Base-by-base conservation (phyloP, 2,888 invertebrate species). In the Nemotelus pantherinus region DNA sequence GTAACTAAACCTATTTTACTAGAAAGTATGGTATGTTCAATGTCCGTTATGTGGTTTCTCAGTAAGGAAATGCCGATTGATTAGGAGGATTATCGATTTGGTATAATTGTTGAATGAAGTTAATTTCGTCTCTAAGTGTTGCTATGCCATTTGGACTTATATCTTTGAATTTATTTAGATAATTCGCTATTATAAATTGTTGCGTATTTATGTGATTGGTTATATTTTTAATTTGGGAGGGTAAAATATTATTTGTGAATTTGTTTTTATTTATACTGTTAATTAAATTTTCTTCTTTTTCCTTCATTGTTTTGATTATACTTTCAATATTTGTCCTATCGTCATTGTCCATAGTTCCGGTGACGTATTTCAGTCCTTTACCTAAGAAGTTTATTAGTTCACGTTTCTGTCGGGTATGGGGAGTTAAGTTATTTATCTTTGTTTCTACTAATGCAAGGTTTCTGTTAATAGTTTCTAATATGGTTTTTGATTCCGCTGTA, bases 341-440 rank as follows among this genome's bases (percentile, higher is more conserved):
- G 5, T 67, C 67, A n/a, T 1, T 48, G 50, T 67, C 67, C 67
- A 67, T 67, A 10, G 67, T 67, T 10, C 67, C 67, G 47, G 67
- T 47, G 39, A 67, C n/a, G 39, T 57, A 74, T 53, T 77, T 77
- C 0, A 72, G 53, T 57, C 77, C 77, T 45, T 25, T 77, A 10
- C 77, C 77, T 72, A 72, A 45, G 7, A 77, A 39, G 3, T 77
- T 65, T 4, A 72, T 25, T 9, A 72, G 41, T 41, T 64, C 77
- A n/a, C 77, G 57, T 77, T 74, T 77, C 43, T 43, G 55, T 44
- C 67, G 67, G 25, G 10, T 39, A 25, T 60, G 60, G 39, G 60
- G 60, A 25, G 3, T 60, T 39, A 60, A 39, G 41, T 60, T 60
- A 39, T 60, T 4, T 41, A 60, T 39, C 41, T 60, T 60, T 41